These are phyloP conservation scores for Pseudonaja textilis DNA, from an alignment of 2,113 vertebrate genomes.

Conservation along the genomic window DNA sequence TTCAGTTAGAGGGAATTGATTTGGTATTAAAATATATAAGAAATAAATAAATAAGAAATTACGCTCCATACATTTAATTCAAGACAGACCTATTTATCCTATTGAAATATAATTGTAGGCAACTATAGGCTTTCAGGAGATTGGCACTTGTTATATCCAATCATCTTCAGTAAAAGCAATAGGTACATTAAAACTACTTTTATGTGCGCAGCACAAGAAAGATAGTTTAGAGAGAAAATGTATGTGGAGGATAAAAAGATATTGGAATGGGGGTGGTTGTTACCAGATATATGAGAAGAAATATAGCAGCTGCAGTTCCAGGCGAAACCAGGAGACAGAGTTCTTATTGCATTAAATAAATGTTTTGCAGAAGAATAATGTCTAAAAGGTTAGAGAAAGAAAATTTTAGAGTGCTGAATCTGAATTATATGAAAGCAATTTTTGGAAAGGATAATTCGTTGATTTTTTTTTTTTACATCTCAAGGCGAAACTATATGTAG, in stretches of 20 bases:
- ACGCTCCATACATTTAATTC: not conserved
- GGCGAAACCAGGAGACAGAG: not conserved
- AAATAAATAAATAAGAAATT: too few species aligned
- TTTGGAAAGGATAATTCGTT: not conserved
- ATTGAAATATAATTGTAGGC: not conserved
- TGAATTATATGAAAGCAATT: not conserved
- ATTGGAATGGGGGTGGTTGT: not conserved
- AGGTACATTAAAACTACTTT: not conserved
- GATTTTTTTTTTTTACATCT: not conserved
- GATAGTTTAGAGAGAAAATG: not conserved
- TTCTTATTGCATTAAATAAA: conserved; percentile 2
- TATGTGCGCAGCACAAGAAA: not conserved
- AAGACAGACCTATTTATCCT: not conserved
- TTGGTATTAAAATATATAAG: not conserved
- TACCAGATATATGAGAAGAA: not conserved
- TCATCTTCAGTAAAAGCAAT: not conserved
- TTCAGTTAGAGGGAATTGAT: not conserved
- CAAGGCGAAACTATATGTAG: not conserved
- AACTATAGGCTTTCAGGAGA: too few species aligned
- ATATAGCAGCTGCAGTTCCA: not conserved
- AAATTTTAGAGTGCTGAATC: conserved; percentile 5
- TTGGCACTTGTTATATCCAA: not conserved
- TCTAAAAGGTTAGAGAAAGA: conserved; percentile 5
- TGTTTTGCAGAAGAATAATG: conserved; percentile 5
- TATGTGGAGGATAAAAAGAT: not conserved